A percentile compares a stretch with the other conserved stretches of the same genome.
These are phyloP conservation scores for Scaptomyza montana DNA, from an alignment of 1,140 invertebrate genomes.

Conservation along the genomic window DNA sequence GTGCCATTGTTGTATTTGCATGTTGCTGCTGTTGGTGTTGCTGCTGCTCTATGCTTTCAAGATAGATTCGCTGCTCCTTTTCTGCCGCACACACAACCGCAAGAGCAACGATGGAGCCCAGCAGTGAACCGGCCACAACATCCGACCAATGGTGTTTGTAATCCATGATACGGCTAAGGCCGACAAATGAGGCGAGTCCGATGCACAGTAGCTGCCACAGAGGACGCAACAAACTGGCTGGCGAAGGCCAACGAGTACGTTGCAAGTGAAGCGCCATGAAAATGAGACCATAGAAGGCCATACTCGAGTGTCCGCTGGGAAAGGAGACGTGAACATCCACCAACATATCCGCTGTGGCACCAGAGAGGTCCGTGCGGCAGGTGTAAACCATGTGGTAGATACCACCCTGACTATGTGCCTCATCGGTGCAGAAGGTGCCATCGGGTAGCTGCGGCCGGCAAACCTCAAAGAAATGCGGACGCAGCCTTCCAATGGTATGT, in stretches of 20 bases:
- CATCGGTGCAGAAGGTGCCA: conserved; percentile 45
- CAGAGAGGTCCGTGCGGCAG: conserved; percentile 83
- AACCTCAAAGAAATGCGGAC: conserved; percentile 94
- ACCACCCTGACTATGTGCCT: conserved; percentile 84
- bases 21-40: not conserved
- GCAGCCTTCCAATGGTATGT: conserved; percentile 93
- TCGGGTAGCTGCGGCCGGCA: conserved; percentile 86
- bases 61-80: conserved; percentile 32
- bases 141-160: conserved; percentile 97
- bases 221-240: conserved; percentile 41
- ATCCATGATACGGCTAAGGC: conserved; percentile 94
- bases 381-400: conserved; percentile 87
- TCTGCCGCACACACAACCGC: conserved; percentile 84
- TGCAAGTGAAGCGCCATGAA: conserved; percentile 93
- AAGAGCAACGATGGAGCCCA: conserved; percentile 85
- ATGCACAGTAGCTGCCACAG: conserved; percentile 55
- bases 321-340: conserved; percentile 91
- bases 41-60: not conserved
- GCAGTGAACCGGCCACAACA: conserved; percentile 85
- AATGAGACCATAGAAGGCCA: conserved; percentile 91
- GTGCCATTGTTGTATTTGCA: conserved; percentile 21
- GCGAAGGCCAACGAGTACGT: conserved; percentile 43
- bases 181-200: conserved; percentile 88
- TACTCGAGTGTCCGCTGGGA: conserved; percentile 92
- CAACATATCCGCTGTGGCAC: conserved; percentile 85